These are phyloP conservation scores for Serranus cabrilla DNA, from an alignment of 2,797 vertebrate genomes.

Conservation along the genomic window DNA sequence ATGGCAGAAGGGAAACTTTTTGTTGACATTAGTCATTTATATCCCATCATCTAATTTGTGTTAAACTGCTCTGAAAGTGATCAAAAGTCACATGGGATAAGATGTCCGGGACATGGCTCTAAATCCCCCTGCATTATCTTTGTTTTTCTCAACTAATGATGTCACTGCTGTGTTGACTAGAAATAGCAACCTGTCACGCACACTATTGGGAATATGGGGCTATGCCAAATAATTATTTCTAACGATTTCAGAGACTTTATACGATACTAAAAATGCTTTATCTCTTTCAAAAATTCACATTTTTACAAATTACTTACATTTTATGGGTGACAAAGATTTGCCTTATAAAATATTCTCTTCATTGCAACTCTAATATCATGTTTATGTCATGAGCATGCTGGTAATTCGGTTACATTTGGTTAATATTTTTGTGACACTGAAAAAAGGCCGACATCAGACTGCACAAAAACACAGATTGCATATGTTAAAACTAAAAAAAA, in stretches of 20 bases:
- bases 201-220: slow-evolving; percentile 35
- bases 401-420: neutral
- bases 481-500: neutral
- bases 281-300: too few relatives aligned
- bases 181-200: slow-evolving; percentile 54
- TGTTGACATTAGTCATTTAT: neutral
- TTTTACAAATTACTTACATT: neutral
- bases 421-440: slow-evolving; percentile 2
- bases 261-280: neutral
- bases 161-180: slow-evolving; percentile 53
- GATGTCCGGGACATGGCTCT: slow-evolving; percentile 17
- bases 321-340: neutral
- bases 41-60: neutral
- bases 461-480: neutral
- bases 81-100: slow-evolving; percentile 24
- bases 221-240: slow-evolving; percentile 2
- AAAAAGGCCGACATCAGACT: slow-evolving; percentile 1
- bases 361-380: neutral
- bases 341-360: neutral
- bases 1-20: neutral
- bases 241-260: neutral
- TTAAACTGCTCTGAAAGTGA: slow-evolving; percentile 23
- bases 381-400: neutral
- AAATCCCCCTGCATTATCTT: slow-evolving; percentile 45
- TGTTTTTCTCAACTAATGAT: slow-evolving; percentile 64